Base-by-base conservation (phyloP, 92 coral and sea anemone species). In the Umimayanthus kanabou region DNA sequence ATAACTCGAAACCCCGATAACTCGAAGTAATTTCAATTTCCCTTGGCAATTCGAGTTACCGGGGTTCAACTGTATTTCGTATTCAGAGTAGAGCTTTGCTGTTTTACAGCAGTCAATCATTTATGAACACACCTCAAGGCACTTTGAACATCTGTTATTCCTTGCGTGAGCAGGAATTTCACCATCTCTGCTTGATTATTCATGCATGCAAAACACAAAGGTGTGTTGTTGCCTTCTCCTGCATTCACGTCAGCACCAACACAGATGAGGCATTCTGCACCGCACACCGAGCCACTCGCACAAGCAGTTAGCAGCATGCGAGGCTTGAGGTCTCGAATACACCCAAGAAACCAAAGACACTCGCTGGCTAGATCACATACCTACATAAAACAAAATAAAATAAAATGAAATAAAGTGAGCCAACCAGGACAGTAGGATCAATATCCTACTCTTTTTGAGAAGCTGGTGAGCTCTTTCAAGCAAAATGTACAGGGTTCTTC, bases 181-280 rank as follows among this genome's bases (percentile, higher is more conserved):
- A 95, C 99, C 93, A 97, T 90, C 76, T 94, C 96, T 79, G 92
- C 94, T 72, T 92, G 88, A 85, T 91, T 86, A 50, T 93, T 93
- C 89, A 90, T 93, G 78, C 99, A 97, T 0, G 99, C 99, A 47
- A 88, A 87, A 58, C 97, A 92, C 64, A 97, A 90, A 7, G 99
- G 99, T 0, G 98, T 97, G 70, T 97, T 93, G 30, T 75, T 88
- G 6, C 94, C 98, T 57, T 95, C 91, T 20, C 96, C 93, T 25
- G 86, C 94, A 86, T 97, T 97, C 64, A 97, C 99, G 75, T 97
- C 99, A 30, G 99, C 99, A 22, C 96, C 98, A 22, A 93, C 88
- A 79, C 92, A 95, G 25, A 97, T 88, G 74, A 97, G 89, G 90
- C 98, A 94, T 42, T 86, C 91, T 0, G 93, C 99, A 6, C 94